These are phyloP conservation scores for Brotula barbata DNA, from an alignment of 2,797 vertebrate genomes.

Conservation along the genomic window DNA sequence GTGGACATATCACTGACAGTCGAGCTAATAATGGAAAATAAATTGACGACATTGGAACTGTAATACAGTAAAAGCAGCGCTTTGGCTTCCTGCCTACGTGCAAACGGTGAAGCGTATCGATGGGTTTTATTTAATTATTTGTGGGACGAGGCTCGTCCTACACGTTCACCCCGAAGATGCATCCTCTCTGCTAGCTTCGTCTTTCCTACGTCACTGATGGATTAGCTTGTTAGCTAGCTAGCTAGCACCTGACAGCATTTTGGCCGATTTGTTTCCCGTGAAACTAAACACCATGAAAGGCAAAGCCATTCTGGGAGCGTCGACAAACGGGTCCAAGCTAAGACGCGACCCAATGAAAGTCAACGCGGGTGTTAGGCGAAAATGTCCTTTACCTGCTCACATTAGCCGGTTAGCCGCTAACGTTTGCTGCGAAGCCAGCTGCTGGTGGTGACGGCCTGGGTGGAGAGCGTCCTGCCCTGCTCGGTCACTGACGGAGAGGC, in stretches of 20 bases:
- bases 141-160: constrained; percentile 22
- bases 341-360: fast-evolving
- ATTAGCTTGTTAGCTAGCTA: constrained; percentile 58
- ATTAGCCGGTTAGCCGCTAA: constrained; percentile 69
- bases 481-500: constrained; percentile 35
- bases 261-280: neutral
- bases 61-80: too few relatives aligned
- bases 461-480: constrained; percentile 29
- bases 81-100: too few relatives aligned
- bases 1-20: constrained; percentile 8
- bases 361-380: fast-evolving
- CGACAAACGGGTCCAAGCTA: too few relatives aligned
- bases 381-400: constrained; percentile 55
- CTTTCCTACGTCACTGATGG: constrained; percentile 66
- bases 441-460: constrained; percentile 60
- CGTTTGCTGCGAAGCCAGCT: constrained; percentile 43
- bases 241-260: constrained; percentile 48
- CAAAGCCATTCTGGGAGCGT: neutral
- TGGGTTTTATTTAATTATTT: neutral
- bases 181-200: constrained; percentile 38
- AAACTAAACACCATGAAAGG: neutral
- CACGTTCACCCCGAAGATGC: constrained; percentile 29
- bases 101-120: too few relatives aligned
- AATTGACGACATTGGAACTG: neutral
- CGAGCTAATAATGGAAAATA: constrained; percentile 17